These are phyloP conservation scores for Holothuria glaberrima DNA, from an alignment of 35 echinoderm and acorn worm genomes.

Conservation along the genomic window DNA sequence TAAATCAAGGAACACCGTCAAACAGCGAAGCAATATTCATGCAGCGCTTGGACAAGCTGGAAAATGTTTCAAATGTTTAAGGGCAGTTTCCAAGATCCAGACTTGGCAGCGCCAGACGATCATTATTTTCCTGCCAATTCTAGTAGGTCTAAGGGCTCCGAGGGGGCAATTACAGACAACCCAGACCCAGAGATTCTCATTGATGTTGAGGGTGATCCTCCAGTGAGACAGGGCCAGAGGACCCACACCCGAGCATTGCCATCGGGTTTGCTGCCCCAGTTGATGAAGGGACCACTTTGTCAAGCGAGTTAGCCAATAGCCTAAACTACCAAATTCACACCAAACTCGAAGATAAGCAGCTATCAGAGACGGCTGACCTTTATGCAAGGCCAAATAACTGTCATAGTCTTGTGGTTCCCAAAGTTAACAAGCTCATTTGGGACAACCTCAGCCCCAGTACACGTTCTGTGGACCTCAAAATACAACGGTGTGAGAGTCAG, in stretches of 20 bases:
- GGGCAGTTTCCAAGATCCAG: background rate
- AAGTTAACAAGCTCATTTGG: slow-evolving; percentile 62
- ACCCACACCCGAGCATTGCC: background rate
- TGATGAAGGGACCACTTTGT: background rate
- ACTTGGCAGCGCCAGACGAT: background rate
- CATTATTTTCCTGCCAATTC: slow-evolving; percentile 5
- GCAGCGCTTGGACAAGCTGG: too few species aligned
- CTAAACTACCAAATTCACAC: background rate
- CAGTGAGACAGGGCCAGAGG: slow-evolving; percentile 12
- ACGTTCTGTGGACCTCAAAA: slow-evolving; percentile 45
- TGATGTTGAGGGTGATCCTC: background rate
- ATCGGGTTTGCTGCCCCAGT: slow-evolving; percentile 26
- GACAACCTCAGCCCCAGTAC: slow-evolving; percentile 32
- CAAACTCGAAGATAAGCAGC: slow-evolving; percentile 35
- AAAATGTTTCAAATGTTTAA: background rate
- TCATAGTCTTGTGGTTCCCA: slow-evolving; percentile 41
- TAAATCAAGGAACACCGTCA: background rate
- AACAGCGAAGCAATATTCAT: background rate
- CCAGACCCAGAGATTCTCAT: background rate
- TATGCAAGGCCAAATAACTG: slow-evolving; percentile 34
- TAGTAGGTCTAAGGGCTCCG: background rate
- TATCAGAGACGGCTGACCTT: slow-evolving; percentile 40
- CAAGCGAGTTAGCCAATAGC: background rate
- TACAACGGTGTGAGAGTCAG: slow-evolving; percentile 43
- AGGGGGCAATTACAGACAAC: background rate